These are phyloP conservation scores for Dexiosoma caninum DNA, from an alignment of 2,888 invertebrate genomes.

Conservation along the genomic window DNA sequence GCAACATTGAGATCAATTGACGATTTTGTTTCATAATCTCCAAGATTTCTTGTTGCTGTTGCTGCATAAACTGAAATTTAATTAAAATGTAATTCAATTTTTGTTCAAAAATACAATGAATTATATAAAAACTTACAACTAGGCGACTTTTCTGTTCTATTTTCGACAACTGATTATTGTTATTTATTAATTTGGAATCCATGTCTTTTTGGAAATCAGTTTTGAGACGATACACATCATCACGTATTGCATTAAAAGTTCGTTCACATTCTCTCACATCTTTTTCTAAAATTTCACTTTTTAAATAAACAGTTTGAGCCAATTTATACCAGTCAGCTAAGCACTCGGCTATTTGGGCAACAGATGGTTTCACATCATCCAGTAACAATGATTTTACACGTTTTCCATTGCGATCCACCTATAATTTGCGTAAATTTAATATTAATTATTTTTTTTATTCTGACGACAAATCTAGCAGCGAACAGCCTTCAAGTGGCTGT, in stretches of 20 bases:
- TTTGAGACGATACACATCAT: slow-evolving; percentile 74
- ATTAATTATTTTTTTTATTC: too few species aligned
- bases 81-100: background rate
- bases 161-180: slow-evolving; percentile 72
- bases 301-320: slow-evolving; percentile 90
- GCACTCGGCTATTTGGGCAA: slow-evolving; percentile 86
- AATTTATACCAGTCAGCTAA: slow-evolving; percentile 93
- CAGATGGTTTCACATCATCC: slow-evolving; percentile 85
- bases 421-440: too few species aligned
- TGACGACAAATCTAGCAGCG: too few species aligned
- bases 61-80: slow-evolving; percentile 72
- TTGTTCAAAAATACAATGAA: background rate
- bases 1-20: slow-evolving; percentile 71
- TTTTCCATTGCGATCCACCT: slow-evolving; percentile 88
- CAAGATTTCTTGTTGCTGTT: slow-evolving; percentile 73
- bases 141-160: slow-evolving; percentile 73
- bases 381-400: slow-evolving; percentile 84
- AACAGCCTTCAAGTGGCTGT: too few species aligned
- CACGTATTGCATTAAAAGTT: slow-evolving; percentile 72
- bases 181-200: slow-evolving; percentile 70
- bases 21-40: slow-evolving; percentile 73
- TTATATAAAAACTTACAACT: slow-evolving; percentile 64
- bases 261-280: slow-evolving; percentile 75
- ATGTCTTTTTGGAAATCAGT: slow-evolving; percentile 72
- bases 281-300: slow-evolving; percentile 89